A percentile compares a stretch with the other conserved stretches of the same genome.
Evolutionary conservation across 2,797 vertebrate genomes (phyloP).

Genomic region (Gobio occitaniae): DNA sequence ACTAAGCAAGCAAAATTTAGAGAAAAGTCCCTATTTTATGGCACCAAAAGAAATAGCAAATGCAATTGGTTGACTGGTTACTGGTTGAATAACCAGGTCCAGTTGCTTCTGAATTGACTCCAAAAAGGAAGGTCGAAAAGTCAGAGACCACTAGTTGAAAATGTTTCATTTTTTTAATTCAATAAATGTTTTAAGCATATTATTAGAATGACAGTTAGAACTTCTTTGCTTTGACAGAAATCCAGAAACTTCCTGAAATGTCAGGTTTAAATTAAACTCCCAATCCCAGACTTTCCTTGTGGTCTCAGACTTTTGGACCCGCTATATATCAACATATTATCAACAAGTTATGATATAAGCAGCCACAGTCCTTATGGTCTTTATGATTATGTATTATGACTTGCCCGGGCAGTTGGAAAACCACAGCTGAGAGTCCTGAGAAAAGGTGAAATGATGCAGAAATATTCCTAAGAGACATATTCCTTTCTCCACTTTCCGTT

Average conservation of each 20-base stretch:
- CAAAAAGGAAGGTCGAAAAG: conserved; percentile 28
- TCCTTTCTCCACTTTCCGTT: conserved; percentile 9
- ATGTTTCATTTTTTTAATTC: background rate
- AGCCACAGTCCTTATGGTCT: conserved; percentile 29
- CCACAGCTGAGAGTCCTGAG: conserved; percentile 44
- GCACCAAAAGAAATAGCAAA: background rate
- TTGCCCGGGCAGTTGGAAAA: conserved; percentile 44
- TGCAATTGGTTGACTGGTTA: background rate
- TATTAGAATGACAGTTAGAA: background rate
- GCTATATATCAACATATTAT: conserved; percentile 4
- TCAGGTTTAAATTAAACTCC: conserved; percentile 7
- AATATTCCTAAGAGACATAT: conserved; percentile 34
- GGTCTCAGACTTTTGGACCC: conserved; percentile 30
- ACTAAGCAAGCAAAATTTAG: conserved; percentile 23
- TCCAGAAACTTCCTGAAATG: background rate
- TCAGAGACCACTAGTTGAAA: conserved; percentile 1
- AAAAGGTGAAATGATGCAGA: conserved; percentile 33
- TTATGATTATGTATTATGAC: conserved; percentile 39
- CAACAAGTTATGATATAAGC: background rate
- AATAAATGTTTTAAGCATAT: background rate
- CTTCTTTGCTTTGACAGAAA: background rate
- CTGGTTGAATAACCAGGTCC: background rate
- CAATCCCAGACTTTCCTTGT: conserved; percentile 12
- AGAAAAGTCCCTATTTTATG: conserved; percentile 37
- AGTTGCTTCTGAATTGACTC: conserved; percentile 1